Evolutionary conservation across 2,113 vertebrate species (phyloP), one percentile per base, ranked within the genome.

Genomic region (Tetrax tetrax): DNA sequence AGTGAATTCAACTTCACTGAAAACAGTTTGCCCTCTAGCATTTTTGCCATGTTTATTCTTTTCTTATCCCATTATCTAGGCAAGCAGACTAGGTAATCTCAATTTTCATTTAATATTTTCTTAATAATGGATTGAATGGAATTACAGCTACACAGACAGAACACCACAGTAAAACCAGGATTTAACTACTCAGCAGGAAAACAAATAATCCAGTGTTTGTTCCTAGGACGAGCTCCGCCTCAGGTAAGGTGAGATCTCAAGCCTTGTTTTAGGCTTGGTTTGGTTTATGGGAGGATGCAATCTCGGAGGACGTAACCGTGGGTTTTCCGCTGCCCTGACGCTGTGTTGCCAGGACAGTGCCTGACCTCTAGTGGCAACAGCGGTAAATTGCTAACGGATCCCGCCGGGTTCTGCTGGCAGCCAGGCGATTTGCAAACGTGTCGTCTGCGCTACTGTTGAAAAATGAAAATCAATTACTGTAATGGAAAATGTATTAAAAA

Each of bases 301-400:
- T 43, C 38, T 53, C 7, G 3, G 24, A 70, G 45, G 45, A 31
- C 3, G 18, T 4, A 53, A 28, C 21, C 7, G 1, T 12, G 12
- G 47, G 3, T 5, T 75, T 8, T 53, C n/a, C 54, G 7, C 8
- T 22, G 9, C 23, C 20, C 69, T 76, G 14, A 10, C 12, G 4
- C 20, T 21, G 13, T 2, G 19, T 35, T 82, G 19, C 2, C 93
- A 64, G 77, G 90, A 33, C 6, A 77, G 72, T 35, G 90, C 20
- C 92, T 97, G 97, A 94, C 96, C 95, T 96, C 97, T 93, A 60
- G 82, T 54, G 96, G 95, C 79, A 43, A 5, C 4, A 53, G 33
- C 4, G 1, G 4, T 8, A 15, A 51, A 50, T 79, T 75, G 61
- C 54, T 61, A 3, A 7, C 17, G 70, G 48, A 24, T 50, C 60